Conservation (phyloP, 1,140 invertebrate genomes). For the Tetramorium parvispinum region DNA sequence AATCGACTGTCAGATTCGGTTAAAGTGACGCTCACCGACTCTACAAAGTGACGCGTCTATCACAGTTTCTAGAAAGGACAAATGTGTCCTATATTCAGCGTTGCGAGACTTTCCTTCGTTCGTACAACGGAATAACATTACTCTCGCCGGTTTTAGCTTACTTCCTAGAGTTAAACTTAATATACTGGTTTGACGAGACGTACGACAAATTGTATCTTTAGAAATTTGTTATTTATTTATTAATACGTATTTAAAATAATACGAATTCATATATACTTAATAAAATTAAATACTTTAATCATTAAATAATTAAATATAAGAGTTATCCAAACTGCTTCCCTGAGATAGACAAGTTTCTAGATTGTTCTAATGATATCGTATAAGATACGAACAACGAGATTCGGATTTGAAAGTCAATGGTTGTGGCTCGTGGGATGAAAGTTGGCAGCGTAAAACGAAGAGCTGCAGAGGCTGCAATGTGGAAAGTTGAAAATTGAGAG, state of each 20-base stretch:
- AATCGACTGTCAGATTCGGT: not conserved
- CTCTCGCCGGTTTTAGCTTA: not conserved
- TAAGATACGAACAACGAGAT: not conserved
- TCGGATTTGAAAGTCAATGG: conserved; percentile 24
- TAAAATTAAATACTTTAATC: not conserved
- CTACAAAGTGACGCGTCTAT: not conserved
- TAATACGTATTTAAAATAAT: not conserved
- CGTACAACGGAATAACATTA: not conserved
- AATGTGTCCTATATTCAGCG: conserved; percentile 22
- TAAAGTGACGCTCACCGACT: not conserved
- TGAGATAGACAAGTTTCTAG: not conserved
- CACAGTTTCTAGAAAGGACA: not conserved
- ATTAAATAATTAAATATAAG: not conserved
- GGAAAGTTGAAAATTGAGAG: conserved; percentile 52
- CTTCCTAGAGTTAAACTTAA: not conserved
- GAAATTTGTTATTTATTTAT: not conserved
- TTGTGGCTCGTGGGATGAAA: conserved; percentile 15
- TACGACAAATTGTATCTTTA: not conserved
- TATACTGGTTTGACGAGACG: not conserved
- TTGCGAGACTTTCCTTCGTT: conserved; percentile 15
- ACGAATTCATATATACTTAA: not conserved
- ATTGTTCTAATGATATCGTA: not conserved
- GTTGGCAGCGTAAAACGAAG: not conserved
- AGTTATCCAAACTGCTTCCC: not conserved
- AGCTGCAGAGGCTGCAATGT: conserved; percentile 2